Percentiles rank a stretch among this genome's conserved stretches.
Conservation (phyloP, 2,113 vertebrate species). For the Hemicordylus capensis region DNA sequence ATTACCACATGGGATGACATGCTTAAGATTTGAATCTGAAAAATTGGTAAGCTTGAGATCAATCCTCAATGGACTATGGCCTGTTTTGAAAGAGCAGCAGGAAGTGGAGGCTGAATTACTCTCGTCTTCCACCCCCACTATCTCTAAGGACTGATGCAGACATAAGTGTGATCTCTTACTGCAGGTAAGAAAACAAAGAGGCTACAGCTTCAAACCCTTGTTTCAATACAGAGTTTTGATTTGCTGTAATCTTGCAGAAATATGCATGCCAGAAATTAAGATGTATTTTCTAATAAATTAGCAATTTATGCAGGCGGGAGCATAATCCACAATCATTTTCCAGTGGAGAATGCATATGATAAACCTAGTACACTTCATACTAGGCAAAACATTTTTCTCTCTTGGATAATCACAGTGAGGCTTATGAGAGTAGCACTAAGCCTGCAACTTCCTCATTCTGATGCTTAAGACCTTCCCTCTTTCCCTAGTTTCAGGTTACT, state of each 20-base stretch:
- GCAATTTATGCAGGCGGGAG: not conserved
- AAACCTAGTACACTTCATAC: not conserved
- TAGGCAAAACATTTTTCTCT: not conserved
- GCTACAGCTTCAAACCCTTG: not conserved
- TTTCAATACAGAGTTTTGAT: too few species aligned
- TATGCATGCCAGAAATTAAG: not conserved
- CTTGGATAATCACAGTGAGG: not conserved
- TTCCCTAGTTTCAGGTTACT: not conserved
- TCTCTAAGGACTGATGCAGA: not conserved
- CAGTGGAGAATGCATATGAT: not conserved
- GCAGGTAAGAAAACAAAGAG: not conserved
- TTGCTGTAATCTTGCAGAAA: not conserved
- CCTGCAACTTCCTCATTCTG: not conserved
- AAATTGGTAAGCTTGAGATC: not conserved
- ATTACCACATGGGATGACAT: too few species aligned
- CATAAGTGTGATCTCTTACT: too few species aligned
- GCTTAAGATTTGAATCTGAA: not conserved
- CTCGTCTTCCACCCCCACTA: too few species aligned
- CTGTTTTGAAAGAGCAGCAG: too few species aligned
- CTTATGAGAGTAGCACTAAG: not conserved
- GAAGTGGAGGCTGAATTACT: too few species aligned
- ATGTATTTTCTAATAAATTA: not conserved
- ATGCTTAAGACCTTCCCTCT: not conserved
- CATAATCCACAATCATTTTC: not conserved
- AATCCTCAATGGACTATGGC: not conserved